Evolutionary conservation across 2,113 vertebrate genomes (phyloP), one percentile per base, ranked within the genome.

Genomic region (Coreoperca whiteheadi): DNA sequence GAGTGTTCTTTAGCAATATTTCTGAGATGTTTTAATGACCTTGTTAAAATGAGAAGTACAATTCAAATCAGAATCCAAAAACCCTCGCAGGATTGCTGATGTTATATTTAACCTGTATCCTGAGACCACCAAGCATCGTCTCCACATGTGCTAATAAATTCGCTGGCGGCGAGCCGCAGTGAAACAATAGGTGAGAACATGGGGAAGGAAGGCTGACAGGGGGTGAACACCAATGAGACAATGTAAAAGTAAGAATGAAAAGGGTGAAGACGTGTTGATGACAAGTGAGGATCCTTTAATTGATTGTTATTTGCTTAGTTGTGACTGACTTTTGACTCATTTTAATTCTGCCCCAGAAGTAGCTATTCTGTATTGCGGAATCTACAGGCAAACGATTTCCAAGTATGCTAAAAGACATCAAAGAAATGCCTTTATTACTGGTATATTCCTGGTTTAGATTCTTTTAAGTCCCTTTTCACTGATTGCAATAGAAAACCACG

Each of bases 221-320:
- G 75, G 80, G 67, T 72, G 84, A 83, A 73, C 82, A 69, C 72
- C 78, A 53, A 75, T 82, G 79, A 88, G 88, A 83, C 84, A 88
- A 87, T 60, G 76, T 89, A 83, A 78, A 76, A 84, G 81, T 72
- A 78, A 65, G 74, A 87, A 72, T 71, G 18, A 41, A 61, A 66
- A 57, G 61, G 59, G 76, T 87, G 86, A 83, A 32, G 68, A 87
- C 34, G 9, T 25, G 9, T 50, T 1, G 21, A 30, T 1, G 20
- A 65, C 51, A 53, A 66, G 57, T 80, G 78, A 79, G 37, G 41
- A 54, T 81, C 14, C 48, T 60, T 76, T 64, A 83, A 81, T 72
- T 75, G 77, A 79, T 61, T 80, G 56, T 46, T 39, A 73, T 37
- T 11, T 82, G 48, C 72, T 76, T 34, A 23, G 30, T 60, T 73